phyloP scores from a whole-genome alignment of 2,797 vertebrate species.

The Aulostomus chinensis region DNA sequence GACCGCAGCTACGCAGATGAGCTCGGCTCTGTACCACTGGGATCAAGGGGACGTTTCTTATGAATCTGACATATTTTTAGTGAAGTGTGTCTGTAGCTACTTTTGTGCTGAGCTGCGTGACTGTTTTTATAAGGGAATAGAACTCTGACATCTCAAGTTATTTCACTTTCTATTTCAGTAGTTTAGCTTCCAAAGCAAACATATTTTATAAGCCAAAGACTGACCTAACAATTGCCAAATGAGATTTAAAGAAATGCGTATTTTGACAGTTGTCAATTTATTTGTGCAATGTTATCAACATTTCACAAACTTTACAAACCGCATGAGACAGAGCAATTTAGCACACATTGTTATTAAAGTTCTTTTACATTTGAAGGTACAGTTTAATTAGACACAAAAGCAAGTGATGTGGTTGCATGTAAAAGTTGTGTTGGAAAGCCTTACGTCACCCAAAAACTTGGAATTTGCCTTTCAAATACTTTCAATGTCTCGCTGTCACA shows the following conservation, averaged over 20 bases:
- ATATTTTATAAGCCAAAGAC: slow-evolving; percentile 32
- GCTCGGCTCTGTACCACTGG: slow-evolving; percentile 4
- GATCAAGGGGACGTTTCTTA: slow-evolving; percentile 10
- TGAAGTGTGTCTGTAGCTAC: slow-evolving; percentile 7
- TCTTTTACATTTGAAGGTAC: too few species aligned
- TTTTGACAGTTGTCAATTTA: too few species aligned
- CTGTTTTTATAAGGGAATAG: slow-evolving; percentile 21
- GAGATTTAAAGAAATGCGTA: slow-evolving; percentile 18
- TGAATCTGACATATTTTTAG: slow-evolving; percentile 20
- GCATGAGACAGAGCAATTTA: neutral
- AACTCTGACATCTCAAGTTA: slow-evolving; percentile 12
- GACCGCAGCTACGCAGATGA: slow-evolving; percentile 82
- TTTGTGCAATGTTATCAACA: too few species aligned
- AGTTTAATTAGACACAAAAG: too few species aligned
- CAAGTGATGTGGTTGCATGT: too few species aligned
- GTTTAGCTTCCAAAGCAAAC: slow-evolving; percentile 9
- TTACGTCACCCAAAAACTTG: too few species aligned
- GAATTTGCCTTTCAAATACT: too few species aligned
- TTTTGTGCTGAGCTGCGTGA: slow-evolving; percentile 11
- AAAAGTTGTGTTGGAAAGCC: too few species aligned
- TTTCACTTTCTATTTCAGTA: too few species aligned
- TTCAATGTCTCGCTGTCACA: too few species aligned
- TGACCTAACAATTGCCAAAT: slow-evolving; percentile 28
- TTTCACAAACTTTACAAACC: too few species aligned
- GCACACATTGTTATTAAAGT: too few species aligned